Conservation (phyloP, 2,113 vertebrate species). For the Dicrurus megarhynchus region DNA sequence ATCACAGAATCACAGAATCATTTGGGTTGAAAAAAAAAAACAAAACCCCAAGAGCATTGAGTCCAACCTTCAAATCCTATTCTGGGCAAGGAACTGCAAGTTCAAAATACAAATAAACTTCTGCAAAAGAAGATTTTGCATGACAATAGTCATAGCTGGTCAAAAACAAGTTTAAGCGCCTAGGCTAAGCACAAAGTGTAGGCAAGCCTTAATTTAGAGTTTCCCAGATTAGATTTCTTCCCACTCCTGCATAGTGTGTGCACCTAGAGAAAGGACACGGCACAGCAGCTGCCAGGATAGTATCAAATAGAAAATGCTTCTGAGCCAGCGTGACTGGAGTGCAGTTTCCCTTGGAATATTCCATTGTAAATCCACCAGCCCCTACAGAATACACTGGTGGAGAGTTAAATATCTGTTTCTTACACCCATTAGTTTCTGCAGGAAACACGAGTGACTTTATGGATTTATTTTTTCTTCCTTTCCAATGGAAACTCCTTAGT, state of each 20-base stretch:
- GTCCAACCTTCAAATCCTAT: neutral
- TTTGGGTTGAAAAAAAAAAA: neutral
- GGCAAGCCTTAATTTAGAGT: constrained; percentile 29
- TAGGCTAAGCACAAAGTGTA: neutral
- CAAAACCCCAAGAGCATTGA: accelerated
- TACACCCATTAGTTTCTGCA: accelerated
- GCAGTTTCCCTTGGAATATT: neutral
- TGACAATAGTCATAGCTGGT: neutral
- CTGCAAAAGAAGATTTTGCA: neutral
- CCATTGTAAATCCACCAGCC: neutral
- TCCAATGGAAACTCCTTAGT: neutral
- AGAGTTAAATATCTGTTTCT: neutral
- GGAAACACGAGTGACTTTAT: neutral
- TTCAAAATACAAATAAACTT: neutral
- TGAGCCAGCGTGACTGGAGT: accelerated
- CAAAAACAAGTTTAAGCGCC: neutral
- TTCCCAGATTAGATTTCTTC: constrained; percentile 21
- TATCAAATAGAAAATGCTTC: neutral
- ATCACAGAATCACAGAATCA: neutral
- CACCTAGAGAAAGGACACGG: neutral
- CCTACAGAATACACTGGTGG: neutral
- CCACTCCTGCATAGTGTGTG: neutral
- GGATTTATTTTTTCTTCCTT: neutral
- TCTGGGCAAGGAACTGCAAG: neutral
- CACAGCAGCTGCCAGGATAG: neutral